Conservation (phyloP, 2,888 invertebrate species). For the Orthosia gothica region DNA sequence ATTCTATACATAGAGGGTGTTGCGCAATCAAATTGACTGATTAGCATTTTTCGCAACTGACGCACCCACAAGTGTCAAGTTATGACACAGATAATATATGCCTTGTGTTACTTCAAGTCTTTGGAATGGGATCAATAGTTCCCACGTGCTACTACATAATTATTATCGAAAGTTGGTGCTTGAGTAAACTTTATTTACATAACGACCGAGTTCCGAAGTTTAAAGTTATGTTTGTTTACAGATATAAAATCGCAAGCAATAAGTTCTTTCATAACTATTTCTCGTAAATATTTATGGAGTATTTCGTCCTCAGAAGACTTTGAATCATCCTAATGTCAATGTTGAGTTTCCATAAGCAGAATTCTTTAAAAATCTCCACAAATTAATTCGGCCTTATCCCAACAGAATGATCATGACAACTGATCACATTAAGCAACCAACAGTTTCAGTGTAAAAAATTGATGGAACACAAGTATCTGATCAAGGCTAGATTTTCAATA, state of each 20-base stretch:
- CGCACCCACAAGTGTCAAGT: conserved; percentile 57
- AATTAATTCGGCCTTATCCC: too few species aligned
- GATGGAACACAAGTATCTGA: background rate
- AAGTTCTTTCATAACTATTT: conserved; percentile 1
- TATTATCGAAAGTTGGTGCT: conserved; percentile 48
- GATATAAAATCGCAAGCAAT: background rate
- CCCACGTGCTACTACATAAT: conserved; percentile 54
- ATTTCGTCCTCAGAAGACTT: background rate
- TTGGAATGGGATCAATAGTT: conserved; percentile 56
- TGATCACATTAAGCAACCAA: background rate
- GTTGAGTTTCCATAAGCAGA: background rate
- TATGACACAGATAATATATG: conserved; percentile 63
- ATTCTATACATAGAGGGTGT: conserved; percentile 56
- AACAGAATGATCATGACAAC: background rate
- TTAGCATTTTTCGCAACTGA: conserved; percentile 70
- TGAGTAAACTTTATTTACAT: conserved; percentile 48
- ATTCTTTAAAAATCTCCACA: background rate
- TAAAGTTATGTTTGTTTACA: conserved; percentile 39
- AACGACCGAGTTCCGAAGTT: conserved; percentile 39
- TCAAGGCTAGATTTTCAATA: conserved; percentile 28
- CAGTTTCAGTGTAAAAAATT: background rate
- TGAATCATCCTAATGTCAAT: background rate
- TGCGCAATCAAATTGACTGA: conserved; percentile 59
- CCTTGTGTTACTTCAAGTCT: conserved; percentile 42
- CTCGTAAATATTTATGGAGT: background rate